Evolutionary conservation across 2,888 invertebrate species (phyloP).

Genomic region (Limulus polyphemus): DNA sequence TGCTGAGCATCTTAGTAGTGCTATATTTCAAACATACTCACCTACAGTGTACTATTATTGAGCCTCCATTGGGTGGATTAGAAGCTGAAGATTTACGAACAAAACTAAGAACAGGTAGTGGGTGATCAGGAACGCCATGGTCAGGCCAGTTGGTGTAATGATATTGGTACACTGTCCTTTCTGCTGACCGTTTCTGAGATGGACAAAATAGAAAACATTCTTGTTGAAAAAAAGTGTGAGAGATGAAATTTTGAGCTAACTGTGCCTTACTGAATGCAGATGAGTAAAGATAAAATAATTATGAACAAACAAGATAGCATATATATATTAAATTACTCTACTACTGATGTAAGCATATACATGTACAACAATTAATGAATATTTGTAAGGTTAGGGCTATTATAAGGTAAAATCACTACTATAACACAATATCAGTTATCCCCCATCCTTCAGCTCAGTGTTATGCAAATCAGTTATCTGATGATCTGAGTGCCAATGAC

Average conservation of each 20-base stretch:
- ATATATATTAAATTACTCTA: background rate
- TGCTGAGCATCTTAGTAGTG: no score
- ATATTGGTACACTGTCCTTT: slow-evolving; percentile 62
- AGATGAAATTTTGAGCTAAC: no score
- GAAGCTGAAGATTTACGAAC: slow-evolving; percentile 75
- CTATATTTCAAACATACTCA: slow-evolving; percentile 33
- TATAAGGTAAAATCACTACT: no score
- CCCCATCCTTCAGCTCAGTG: no score
- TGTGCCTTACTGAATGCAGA: no score
- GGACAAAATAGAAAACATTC: background rate
- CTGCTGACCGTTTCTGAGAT: slow-evolving; percentile 30
- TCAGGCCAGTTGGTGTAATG: slow-evolving; percentile 99
- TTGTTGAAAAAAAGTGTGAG: no score
- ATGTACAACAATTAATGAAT: background rate
- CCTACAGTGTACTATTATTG: slow-evolving; percentile 95
- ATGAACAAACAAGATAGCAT: background rate
- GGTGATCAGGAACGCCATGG: slow-evolving; percentile 88
- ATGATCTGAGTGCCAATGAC: no score
- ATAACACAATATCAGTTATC: no score
- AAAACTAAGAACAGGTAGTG: slow-evolving; percentile 82
- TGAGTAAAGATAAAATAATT: no score
- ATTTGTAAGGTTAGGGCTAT: background rate
- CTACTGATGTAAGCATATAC: background rate
- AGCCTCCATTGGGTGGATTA: slow-evolving; percentile 60
- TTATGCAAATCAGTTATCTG: no score